A percentile compares a stretch with the other conserved stretches of the same genome.
Conservation (phyloP, 2,888 invertebrate genomes). For the Ischnus inquisitorius region DNA sequence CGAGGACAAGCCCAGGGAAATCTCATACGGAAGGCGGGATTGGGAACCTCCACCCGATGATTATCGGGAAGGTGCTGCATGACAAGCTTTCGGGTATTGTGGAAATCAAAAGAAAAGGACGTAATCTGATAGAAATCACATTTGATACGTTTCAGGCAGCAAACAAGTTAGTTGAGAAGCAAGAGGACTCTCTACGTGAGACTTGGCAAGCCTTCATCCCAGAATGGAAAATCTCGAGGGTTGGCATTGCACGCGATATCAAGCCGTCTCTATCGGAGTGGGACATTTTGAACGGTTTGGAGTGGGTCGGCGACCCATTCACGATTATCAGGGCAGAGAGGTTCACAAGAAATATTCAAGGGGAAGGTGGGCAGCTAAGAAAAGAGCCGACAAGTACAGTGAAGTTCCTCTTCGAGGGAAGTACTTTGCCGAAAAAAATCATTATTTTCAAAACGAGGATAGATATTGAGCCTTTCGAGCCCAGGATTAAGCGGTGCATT, state of each 20-base stretch:
- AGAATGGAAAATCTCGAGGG: background rate
- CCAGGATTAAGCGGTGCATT: constrained; percentile 9
- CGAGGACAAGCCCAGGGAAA: background rate
- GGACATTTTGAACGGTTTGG: constrained; percentile 7
- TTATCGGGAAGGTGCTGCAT: background rate
- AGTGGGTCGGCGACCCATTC: constrained; percentile 17
- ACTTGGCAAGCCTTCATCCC: constrained; percentile 26
- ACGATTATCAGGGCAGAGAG: background rate
- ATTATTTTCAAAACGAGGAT: background rate
- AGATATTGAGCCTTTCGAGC: constrained; percentile 10
- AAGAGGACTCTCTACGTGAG: background rate
- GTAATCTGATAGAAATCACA: constrained; percentile 1
- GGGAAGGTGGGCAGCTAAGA: background rate
- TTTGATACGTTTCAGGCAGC: background rate
- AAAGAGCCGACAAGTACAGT: constrained; percentile 4
- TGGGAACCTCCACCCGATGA: background rate
- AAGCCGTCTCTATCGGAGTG: background rate
- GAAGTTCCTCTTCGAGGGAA: constrained; percentile 27
- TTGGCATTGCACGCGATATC: background rate
- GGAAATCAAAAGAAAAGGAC: constrained; percentile 8
- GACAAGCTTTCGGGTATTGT: background rate
- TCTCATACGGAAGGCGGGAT: background rate
- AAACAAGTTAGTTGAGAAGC: background rate
- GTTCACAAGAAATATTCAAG: background rate
- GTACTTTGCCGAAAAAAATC: background rate